Base-by-base conservation (phyloP, 2,113 vertebrate species). In the Leptodactylus fuscus region DNA sequence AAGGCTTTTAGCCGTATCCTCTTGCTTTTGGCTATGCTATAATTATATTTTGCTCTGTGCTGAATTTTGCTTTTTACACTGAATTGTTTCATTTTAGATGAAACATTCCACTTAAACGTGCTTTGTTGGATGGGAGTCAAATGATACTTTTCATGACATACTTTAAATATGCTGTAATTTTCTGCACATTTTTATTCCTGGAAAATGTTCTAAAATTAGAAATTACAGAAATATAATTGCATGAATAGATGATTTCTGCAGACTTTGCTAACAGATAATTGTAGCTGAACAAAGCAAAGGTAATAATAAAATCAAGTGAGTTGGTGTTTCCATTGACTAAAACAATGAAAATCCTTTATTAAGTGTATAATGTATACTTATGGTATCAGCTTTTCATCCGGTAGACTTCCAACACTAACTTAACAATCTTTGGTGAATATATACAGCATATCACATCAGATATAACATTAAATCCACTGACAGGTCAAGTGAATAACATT, bases 271-370 rank as follows among this genome's bases (percentile, higher is more conserved):
- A n/a, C n/a, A n/a, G n/a, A n/a, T n/a, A n/a, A n/a, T n/a, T n/a
- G n/a, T n/a, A n/a, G n/a, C n/a, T n/a, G n/a, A n/a, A n/a, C n/a
- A n/a, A n/a, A n/a, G n/a, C 15, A 58, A 55, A 78, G 9, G 12
- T 44, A 78, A 36, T 78, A 53, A 58, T 78, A 55, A 58, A 78
- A 55, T 78, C 20, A 51, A 38, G 51, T 78, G 76, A 55, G 48
- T 78, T n/a, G 48, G 51, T 55, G 76, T 78, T 78, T 78, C 51
- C 48, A 53, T 36, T 77, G n/a, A 77, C 8, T 51, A 34, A 77
- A 32, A 53, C 16, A 77, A 48, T 46, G 22, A 22, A 46, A 46
- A 41, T 13, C 4, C 34, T 46, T 41, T 24, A 73, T 12, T n/a
- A 46, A 46, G 70, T 0, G 70, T 13, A 65, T 15, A 65, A 5